phyloP scores from a whole-genome alignment of 2,797 vertebrate genomes.

The Falco columbarius region DNA sequence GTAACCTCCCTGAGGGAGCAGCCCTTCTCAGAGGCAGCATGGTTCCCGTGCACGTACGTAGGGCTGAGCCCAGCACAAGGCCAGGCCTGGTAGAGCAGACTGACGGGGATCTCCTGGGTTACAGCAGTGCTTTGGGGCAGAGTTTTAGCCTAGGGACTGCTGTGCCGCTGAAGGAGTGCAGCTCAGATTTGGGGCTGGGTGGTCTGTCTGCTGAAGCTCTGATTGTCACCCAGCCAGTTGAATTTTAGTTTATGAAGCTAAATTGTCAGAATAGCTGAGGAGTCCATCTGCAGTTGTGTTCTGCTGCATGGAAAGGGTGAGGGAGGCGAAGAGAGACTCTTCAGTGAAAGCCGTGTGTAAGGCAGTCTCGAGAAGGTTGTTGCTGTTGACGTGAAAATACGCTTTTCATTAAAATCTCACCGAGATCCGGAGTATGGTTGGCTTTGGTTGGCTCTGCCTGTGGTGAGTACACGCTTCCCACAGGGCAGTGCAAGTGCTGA shows the following conservation, averaged over 20 bases:
- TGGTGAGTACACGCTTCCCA: accelerated
- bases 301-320: not conserved
- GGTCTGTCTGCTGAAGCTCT: not conserved
- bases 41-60: accelerated
- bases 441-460: not conserved
- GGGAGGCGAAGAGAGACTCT: not conserved
- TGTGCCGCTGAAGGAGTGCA: not conserved
- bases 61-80: not conserved
- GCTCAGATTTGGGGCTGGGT: not conserved
- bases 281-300: not conserved
- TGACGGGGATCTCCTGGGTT: accelerated
- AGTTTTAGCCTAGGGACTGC: not conserved
- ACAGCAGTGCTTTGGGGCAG: not conserved
- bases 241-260: not conserved
- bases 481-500: not conserved
- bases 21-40: accelerated
- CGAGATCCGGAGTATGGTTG: not conserved
- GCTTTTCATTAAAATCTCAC: not conserved
- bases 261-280: not conserved
- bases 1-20: accelerated
- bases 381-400: not conserved
- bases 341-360: not conserved
- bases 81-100: not conserved
- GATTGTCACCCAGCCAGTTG: accelerated
- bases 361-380: not conserved